Evolutionary conservation across 2,888 invertebrate genomes (phyloP).

Genomic region (Hyposoter didymator): DNA sequence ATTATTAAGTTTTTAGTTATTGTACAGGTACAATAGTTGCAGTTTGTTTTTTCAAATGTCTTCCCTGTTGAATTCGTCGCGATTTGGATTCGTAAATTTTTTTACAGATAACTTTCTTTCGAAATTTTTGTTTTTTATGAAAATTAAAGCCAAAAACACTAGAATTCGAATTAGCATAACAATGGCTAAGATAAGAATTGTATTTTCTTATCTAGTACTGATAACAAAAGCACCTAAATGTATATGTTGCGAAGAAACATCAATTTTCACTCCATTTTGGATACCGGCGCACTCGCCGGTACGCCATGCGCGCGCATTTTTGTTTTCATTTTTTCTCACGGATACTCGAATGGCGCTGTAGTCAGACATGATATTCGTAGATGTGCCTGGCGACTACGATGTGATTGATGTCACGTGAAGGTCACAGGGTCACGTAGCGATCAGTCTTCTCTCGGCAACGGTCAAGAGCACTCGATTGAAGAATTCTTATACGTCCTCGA

Average conservation of each 20-base stretch:
- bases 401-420: constrained; percentile 55
- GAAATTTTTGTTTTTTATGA: not conserved
- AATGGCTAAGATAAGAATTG: not conserved
- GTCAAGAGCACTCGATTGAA: not conserved
- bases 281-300: constrained; percentile 7
- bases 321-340: not conserved
- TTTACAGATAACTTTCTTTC: not conserved
- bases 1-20: not conserved
- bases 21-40: no score
- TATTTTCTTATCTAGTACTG: not conserved
- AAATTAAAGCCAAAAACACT: not conserved
- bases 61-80: not conserved
- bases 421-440: constrained; percentile 65
- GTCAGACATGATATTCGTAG: not conserved
- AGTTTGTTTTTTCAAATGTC: no score
- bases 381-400: constrained; percentile 9
- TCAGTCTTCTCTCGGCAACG: constrained; percentile 56
- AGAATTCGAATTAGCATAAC: not conserved
- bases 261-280: not conserved
- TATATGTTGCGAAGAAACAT: not conserved
- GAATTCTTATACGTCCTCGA: not conserved
- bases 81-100: not conserved
- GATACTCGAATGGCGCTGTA: constrained; percentile 16
- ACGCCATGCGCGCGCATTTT: constrained; percentile 46
- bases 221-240: not conserved